Conservation (phyloP, 2,113 vertebrate species). For the Herpetotheres cachinnans region DNA sequence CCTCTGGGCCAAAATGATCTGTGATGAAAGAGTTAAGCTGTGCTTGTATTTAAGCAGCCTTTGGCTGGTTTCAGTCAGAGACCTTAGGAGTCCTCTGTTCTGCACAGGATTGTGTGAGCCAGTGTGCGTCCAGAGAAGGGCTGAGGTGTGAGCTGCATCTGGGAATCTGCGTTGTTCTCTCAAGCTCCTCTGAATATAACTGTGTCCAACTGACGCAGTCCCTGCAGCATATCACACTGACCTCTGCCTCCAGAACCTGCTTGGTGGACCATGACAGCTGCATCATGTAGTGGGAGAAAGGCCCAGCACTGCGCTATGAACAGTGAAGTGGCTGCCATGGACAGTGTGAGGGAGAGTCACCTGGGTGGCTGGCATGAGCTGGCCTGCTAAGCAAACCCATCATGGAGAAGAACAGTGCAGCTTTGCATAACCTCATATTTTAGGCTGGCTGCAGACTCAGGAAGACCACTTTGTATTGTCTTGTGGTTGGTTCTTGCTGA, state of each 20-base stretch:
- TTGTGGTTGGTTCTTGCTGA: background rate
- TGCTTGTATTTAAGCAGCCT: background rate
- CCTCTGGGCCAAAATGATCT: background rate
- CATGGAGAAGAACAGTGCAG: background rate
- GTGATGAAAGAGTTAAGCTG: background rate
- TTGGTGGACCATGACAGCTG: background rate
- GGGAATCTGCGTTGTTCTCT: background rate
- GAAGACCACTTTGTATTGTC: background rate
- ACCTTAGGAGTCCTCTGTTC: background rate
- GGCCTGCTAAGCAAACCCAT: background rate
- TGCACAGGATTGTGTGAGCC: background rate
- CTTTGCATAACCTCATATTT: background rate
- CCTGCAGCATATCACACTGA: background rate
- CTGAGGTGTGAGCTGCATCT: background rate
- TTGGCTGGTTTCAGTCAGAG: background rate
- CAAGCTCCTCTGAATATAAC: background rate
- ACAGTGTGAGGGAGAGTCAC: background rate
- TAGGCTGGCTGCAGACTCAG: background rate
- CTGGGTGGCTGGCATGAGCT: background rate
- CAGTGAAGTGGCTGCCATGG: background rate
- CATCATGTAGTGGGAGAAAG: background rate
- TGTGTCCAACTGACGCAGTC: background rate
- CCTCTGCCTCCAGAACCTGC: background rate
- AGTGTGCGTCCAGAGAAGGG: background rate
- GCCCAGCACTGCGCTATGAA: background rate